Conservation (phyloP, 2,113 vertebrate genomes). For the Bothrops jararaca region DNA sequence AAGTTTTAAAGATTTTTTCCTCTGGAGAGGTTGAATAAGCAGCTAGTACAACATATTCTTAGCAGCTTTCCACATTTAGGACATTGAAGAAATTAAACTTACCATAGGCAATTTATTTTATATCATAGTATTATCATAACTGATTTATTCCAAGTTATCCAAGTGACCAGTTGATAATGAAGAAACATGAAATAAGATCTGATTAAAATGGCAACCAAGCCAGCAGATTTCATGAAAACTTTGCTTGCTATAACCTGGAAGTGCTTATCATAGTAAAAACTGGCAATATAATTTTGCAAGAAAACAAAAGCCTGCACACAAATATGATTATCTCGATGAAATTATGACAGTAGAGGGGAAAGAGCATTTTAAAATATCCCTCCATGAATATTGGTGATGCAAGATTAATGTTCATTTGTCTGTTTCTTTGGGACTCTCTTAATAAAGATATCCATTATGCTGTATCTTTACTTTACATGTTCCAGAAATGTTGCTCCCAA, state of each 20-base stretch:
- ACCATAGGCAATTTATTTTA: constrained; percentile 1
- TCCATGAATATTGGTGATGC: not conserved
- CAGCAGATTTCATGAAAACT: not conserved
- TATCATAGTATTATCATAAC: not conserved
- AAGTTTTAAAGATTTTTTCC: not conserved
- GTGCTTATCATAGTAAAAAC: not conserved
- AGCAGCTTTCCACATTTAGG: not conserved
- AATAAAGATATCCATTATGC: not conserved
- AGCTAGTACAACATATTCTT: not conserved
- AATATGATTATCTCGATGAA: not conserved
- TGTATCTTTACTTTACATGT: not conserved
- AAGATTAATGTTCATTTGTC: not conserved
- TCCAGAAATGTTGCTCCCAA: not conserved
- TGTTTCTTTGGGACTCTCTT: not conserved
- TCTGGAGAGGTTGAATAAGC: not conserved
- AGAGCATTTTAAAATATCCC: not conserved
- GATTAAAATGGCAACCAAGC: not conserved
- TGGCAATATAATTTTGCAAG: not conserved
- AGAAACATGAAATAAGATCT: constrained; percentile 11
- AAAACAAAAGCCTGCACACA: not conserved
- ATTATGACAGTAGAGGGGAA: not conserved
- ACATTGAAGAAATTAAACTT: not conserved
- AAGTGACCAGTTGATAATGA: not conserved
- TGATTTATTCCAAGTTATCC: constrained; percentile 6
- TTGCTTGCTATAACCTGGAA: not conserved